Evolutionary conservation across 2,113 vertebrate genomes (phyloP), one percentile per base, ranked within the genome.

Genomic region (Ranitomeya variabilis): DNA sequence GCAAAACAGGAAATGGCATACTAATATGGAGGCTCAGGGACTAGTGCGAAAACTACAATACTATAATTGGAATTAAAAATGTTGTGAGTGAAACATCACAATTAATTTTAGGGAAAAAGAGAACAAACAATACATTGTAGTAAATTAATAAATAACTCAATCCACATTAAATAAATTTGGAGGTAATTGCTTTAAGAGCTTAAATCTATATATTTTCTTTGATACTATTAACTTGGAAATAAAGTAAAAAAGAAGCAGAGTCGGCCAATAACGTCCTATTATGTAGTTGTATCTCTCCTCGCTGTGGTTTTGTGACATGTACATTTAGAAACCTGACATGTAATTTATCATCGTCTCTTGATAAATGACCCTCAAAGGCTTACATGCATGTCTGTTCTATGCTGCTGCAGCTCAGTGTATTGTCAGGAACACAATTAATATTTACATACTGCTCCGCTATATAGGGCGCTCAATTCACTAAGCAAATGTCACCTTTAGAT

Each of bases 291-390:
- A 71, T 87, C 77, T 80, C 6, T 71, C 31, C 37, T 23, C 54
- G 78, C 52, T 80, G 51, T 16, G 57, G n/a, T 87, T 80, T 54
- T 87, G 77, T 69, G 86, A 87, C 78, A 80, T 67, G 62, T 54
- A 79, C 78, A 80, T 87, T 87, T 87, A 87, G 23, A 87, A 87
- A 71, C 10, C 37, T 87, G 86, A 59, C 77, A 80, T 79, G 62
- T 87, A 87, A 87, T 87, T 87, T 87, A 87, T 80, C 86, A 87
- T 69, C 57, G 52, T 64, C 78, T 87, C 86, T 80, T 87, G 86
- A 80, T 80, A 87, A 87, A 80, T 87, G 86, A 87, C 86, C 86
- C 60, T 80, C 77, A 57, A 87, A 87, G 86, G 10, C 51, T 87
- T 67, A 80, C 77, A 87, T 80, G 77, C 77, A 80, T 87, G 86